Base-by-base conservation (phyloP, 2,888 invertebrate species). In the Zaprionus lineosus region DNA sequence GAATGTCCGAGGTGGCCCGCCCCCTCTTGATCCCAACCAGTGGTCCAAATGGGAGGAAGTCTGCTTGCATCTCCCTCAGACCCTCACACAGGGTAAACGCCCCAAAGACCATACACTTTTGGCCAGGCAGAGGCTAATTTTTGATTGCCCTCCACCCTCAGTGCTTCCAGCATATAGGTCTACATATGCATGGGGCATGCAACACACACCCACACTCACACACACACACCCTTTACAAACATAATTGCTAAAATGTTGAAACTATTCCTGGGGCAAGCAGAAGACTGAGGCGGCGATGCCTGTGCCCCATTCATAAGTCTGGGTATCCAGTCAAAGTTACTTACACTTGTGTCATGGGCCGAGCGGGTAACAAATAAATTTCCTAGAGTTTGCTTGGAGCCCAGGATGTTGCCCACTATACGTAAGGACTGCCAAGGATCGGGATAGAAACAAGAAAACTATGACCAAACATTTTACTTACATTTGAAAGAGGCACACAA, bases 211-310 rank as follows among this genome's bases (percentile, higher is more conserved):
- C 16, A 18, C 8, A 15, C 44, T 24, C 24, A 6, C 19, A 37
- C n/a, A 5, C 21, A 11, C 48, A 41, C 46, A 50, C 52, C 43
- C 41, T 60, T 51, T 62, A 71, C 65, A 79, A 61, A 74, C 63
- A 76, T 83, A 83, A 78, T 83, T 83, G 82, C 73, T 51, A 21
- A 57, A 77, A 77, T 77, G 71, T 72, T 64, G 71, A 70, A 62
- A 63, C 76, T 70, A 64, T 76, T 73, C 52, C 11, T n/a, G n/a
- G 28, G 29, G 39, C 37, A 26, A 21, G 24, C 50, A 28, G 18
- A 21, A n/a, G 24, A 7, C 14, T 33, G 8, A 2, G 9, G 1
- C 18, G 41, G 48, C 37, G 40, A 31, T 40, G 8, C 6, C 33
- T 33, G 21, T 14, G 6, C 5, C 4, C 3, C 9, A 18, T 36